Evolutionary conservation across 92 coral and sea anemone genomes (phyloP), one percentile per base, ranked within the genome.

Genomic region (Montipora capitata): DNA sequence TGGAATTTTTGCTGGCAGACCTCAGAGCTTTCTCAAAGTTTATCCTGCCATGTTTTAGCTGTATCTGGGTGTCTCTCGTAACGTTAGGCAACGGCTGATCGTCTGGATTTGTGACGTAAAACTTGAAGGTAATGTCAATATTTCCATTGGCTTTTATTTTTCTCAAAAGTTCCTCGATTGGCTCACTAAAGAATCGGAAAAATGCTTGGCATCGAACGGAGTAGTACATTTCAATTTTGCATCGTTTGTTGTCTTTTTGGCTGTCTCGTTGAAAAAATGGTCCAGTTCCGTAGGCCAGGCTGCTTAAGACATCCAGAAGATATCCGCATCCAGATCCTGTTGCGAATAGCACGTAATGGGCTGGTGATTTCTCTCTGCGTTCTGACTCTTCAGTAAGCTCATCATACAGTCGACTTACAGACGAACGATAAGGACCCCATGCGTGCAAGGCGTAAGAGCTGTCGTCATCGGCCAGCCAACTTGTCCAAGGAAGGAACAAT

Each of bases 381-480:
- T 59, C 75, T 70, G 78, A 17, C 38, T 69, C 81, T 35, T 40
- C 49, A 44, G 18, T 11, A 18, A 90, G 78, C 45, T 43, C 71
- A 16, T 66, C 9, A 45, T 78, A 80, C 45, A 90, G 72, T 66
- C 54, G 81, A 66, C 72, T 63, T n/a, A 90, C 93, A 10, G 93
- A 71, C 9, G 93, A 90, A 27, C 93, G 93, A 56, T 90, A 90
- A 48, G 93, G 93, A 10, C 93, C 91, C 91, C 93, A 90, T 10
- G 73, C 17, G n/a, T 79, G 86, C 62, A 90, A 57, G 20, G 68
- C 15, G 5, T 1, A 18, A 10, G 65, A 38, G 7, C 72, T 44
- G 1, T 85, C 78, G 44, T 8, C 81, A 8, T 75, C 43, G n/a
- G 77, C 93, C 0, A 90, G 44, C 93, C 93, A 90, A 39, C 40